phyloP scores from a whole-genome alignment of 2,888 invertebrate species.

The Hipparchia semele region DNA sequence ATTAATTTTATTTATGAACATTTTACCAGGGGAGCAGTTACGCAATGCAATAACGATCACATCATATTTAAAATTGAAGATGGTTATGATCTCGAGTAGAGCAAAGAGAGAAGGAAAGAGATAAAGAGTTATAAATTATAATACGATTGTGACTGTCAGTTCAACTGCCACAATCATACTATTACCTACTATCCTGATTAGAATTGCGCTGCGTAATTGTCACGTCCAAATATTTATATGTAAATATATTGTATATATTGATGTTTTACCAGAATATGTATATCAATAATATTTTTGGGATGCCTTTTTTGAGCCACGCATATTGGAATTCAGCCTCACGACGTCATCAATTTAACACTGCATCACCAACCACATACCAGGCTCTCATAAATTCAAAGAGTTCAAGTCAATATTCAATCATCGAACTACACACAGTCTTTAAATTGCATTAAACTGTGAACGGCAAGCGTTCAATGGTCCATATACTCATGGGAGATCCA shows the following conservation, averaged over 20 bases:
- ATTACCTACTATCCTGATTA: neutral
- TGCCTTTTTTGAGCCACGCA: too few relatives aligned
- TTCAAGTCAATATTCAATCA: neutral
- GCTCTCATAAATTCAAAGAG: conserved; percentile 9
- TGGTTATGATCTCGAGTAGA: too few relatives aligned
- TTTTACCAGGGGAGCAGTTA: neutral
- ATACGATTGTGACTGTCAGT: neutral
- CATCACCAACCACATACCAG: conserved; percentile 2
- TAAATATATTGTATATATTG: too few relatives aligned
- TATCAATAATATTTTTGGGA: neutral
- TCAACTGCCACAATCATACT: too few relatives aligned
- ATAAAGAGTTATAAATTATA: neutral
- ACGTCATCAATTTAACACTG: neutral
- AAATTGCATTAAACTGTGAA: neutral
- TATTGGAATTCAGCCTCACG: neutral
- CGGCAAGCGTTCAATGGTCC: conserved; percentile 30
- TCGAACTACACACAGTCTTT: conserved; percentile 3
- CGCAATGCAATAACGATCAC: neutral
- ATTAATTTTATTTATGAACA: too few relatives aligned
- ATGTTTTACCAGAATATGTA: neutral
- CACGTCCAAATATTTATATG: neutral
- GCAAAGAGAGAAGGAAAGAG: too few relatives aligned
- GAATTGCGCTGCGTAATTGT: neutral
- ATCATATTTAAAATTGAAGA: too few relatives aligned
- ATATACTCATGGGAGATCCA: conserved; percentile 72